phyloP scores from a whole-genome alignment of 64 coral and sea anemone genomes.

The Actinia equina region DNA sequence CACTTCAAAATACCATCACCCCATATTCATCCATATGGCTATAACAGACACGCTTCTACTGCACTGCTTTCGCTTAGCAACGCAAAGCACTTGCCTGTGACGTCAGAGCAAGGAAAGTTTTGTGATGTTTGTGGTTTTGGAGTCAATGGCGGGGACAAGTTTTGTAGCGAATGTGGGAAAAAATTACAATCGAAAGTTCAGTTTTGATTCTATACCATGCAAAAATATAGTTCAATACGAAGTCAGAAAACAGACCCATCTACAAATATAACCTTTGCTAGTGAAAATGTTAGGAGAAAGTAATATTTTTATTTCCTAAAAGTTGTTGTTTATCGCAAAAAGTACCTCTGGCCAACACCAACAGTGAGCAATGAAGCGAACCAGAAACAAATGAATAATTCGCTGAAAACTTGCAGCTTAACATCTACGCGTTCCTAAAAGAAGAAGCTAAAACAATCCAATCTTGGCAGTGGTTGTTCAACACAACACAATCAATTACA shows the following conservation, averaged over 20 bases:
- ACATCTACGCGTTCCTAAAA: no score
- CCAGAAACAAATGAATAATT: no score
- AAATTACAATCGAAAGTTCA: not conserved
- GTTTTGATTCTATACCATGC: not conserved
- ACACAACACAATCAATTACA: no score
- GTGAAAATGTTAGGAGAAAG: not conserved
- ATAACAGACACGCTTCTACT: slow-evolving; percentile 25
- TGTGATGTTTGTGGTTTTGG: slow-evolving; percentile 42
- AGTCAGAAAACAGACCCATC: no score
- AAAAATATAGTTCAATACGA: no score
- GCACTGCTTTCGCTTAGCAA: slow-evolving; percentile 22
- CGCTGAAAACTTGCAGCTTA: no score
- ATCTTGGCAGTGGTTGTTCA: no score
- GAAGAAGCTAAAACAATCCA: no score
- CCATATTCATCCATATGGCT: slow-evolving; percentile 19
- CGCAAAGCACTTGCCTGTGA: slow-evolving; percentile 11
- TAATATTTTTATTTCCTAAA: no score
- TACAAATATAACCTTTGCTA: not conserved
- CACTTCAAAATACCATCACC: slow-evolving; percentile 40
- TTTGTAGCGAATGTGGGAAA: slow-evolving; percentile 62
- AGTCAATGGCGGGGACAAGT: slow-evolving; percentile 48
- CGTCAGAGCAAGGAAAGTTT: not conserved
- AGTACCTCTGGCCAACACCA: no score
- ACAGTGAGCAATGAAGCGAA: no score
- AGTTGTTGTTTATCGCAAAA: no score